These are phyloP conservation scores for Ormyrus thymus DNA, from an alignment of 2,888 invertebrate genomes.

Conservation along the genomic window DNA sequence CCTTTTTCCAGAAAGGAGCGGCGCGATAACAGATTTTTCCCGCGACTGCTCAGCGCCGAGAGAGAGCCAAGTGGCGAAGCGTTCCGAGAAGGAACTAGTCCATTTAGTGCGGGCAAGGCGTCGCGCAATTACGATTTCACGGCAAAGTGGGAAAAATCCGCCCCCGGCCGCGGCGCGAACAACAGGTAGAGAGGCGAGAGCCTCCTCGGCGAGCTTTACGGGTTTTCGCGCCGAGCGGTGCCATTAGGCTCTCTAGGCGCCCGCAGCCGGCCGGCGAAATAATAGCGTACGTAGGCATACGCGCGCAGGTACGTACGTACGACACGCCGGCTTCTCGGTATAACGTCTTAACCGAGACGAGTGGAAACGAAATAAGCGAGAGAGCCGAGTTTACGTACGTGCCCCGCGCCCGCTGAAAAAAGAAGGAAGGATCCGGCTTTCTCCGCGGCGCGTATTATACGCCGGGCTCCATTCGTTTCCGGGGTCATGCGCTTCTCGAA, in stretches of 20 bases:
- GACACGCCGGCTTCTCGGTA: conserved; percentile 52
- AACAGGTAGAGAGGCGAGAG: background rate
- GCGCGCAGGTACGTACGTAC: background rate
- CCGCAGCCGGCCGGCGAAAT: conserved; percentile 26
- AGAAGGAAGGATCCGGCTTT: conserved; percentile 52
- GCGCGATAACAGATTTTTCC: too few relatives aligned
- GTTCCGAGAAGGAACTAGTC: conserved; percentile 48
- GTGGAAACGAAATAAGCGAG: conserved; percentile 38
- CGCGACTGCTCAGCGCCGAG: too few relatives aligned
- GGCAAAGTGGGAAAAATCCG: background rate
- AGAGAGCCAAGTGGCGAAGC: background rate
- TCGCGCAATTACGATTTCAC: conserved; percentile 34
- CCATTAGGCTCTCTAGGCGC: conserved; percentile 6
- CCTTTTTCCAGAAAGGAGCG: too few relatives aligned
- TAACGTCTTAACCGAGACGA: conserved; percentile 57
- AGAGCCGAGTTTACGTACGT: conserved; percentile 2
- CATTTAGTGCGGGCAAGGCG: conserved; percentile 1
- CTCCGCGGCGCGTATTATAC: conserved; percentile 32
- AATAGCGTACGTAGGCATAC: background rate
- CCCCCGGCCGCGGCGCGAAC: too few relatives aligned
- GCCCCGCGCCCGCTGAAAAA: conserved; percentile 4
- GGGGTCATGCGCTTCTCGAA: conserved; percentile 69
- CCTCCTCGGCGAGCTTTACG: background rate
- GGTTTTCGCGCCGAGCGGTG: background rate
- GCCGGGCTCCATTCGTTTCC: conserved; percentile 68